phyloP scores from a whole-genome alignment of 2,888 invertebrate species.

The Drosophila putrida region DNA sequence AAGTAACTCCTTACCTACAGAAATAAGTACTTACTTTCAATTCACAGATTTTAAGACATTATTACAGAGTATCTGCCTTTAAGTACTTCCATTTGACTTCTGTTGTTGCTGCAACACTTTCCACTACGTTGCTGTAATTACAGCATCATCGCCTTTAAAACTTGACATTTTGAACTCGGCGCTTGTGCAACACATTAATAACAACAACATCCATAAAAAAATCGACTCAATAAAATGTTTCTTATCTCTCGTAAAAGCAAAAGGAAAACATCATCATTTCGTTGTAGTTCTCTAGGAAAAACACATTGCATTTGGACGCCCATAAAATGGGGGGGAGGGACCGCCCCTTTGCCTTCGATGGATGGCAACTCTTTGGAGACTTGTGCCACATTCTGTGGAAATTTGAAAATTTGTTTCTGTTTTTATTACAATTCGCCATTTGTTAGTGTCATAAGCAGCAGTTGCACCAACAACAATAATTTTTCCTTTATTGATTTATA shows the following conservation, averaged over 20 bases:
- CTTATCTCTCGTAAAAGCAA: constrained; percentile 74
- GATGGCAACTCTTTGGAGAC: constrained; percentile 61
- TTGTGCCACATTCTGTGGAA: constrained; percentile 61
- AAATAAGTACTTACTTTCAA: too few relatives aligned
- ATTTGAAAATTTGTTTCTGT: constrained; percentile 31
- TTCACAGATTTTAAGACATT: neutral
- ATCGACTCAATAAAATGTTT: constrained; percentile 68
- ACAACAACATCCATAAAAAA: constrained; percentile 16
- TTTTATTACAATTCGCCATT: constrained; percentile 74
- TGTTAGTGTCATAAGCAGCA: constrained; percentile 66
- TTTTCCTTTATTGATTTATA: constrained; percentile 66
- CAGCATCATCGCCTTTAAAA: constrained; percentile 51
- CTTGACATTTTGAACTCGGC: constrained; percentile 76
- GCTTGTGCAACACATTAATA: constrained; percentile 50
- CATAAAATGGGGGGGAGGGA: constrained; percentile 36
- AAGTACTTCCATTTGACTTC: neutral
- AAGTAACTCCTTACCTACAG: too few relatives aligned
- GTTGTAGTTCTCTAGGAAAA: constrained; percentile 46
- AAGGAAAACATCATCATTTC: constrained; percentile 61
- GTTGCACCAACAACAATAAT: constrained; percentile 40
- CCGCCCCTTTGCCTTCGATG: constrained; percentile 2
- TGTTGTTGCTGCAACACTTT: constrained; percentile 63
- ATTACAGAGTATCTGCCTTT: constrained; percentile 7
- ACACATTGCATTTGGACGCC: constrained; percentile 37
- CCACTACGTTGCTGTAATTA: constrained; percentile 55